Evolutionary conservation across 2,113 vertebrate species (phyloP).

Genomic region (Puntigrus tetrazona): DNA sequence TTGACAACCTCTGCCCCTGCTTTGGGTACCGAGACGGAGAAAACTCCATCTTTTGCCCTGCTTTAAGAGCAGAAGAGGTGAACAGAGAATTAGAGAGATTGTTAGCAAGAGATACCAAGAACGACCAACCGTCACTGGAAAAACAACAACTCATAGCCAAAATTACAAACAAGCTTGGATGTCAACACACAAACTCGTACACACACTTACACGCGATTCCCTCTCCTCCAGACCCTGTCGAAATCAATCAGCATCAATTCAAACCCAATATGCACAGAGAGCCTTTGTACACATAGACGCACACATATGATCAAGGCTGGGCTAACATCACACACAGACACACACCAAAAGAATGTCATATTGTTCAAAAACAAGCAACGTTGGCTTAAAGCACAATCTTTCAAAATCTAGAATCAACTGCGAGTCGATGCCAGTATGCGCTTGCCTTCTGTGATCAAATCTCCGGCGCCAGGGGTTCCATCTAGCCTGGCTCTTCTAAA

Average conservation of each 20-base stretch:
- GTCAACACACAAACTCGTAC: constrained; percentile 7
- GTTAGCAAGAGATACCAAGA: constrained; percentile 22
- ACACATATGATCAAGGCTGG: constrained; percentile 19
- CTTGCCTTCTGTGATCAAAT: constrained; percentile 53
- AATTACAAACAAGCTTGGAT: constrained; percentile 1
- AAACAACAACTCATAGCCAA: constrained; percentile 18
- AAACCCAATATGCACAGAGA: constrained; percentile 48
- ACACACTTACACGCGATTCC: constrained; percentile 19
- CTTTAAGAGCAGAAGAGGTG: constrained; percentile 7
- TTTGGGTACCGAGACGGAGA: constrained; percentile 38
- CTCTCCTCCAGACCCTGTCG: constrained; percentile 54
- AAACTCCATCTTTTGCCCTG: constrained; percentile 28
- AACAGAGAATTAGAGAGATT: neutral
- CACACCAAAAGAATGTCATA: constrained; percentile 43
- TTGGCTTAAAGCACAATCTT: constrained; percentile 40
- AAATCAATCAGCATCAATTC: constrained; percentile 62
- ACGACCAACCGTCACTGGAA: constrained; percentile 31
- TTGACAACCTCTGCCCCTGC: constrained; percentile 50
- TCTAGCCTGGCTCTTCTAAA: constrained; percentile 38
- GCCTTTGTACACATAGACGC: constrained; percentile 2
- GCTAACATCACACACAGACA: constrained; percentile 35
- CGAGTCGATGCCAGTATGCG: neutral
- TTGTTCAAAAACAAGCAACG: constrained; percentile 44
- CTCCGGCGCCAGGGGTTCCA: constrained; percentile 43
- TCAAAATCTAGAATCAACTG: constrained; percentile 24